These are phyloP conservation scores for Cossypha caffra DNA, from an alignment of 2,797 vertebrate genomes.

Conservation along the genomic window DNA sequence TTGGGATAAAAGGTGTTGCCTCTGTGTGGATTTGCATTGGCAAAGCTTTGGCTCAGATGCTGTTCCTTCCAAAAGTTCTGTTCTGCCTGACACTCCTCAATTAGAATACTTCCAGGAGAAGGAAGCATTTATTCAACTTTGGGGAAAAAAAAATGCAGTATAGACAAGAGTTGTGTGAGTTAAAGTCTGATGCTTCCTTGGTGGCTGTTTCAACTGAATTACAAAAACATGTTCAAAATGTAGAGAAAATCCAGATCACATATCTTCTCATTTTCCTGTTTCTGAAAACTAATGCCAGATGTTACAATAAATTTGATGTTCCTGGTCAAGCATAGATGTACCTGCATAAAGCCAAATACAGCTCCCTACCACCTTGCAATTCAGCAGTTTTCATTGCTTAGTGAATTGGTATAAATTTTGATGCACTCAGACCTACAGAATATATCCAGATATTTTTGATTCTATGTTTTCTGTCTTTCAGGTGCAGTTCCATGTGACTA, in stretches of 20 bases:
- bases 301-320: background rate
- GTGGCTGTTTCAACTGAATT: background rate
- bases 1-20: background rate
- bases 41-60: background rate
- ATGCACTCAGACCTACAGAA: background rate
- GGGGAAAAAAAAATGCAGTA: background rate
- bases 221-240: background rate
- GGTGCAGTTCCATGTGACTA: slow-evolving; percentile 97
- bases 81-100: background rate
- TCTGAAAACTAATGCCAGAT: background rate
- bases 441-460: background rate
- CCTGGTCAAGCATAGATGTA: background rate
- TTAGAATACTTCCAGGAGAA: background rate
- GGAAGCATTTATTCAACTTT: background rate
- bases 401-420: too few relatives aligned
- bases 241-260: background rate
- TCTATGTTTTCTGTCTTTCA: slow-evolving; percentile 69
- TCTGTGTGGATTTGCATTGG: background rate
- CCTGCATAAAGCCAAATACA: background rate
- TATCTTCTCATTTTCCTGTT: background rate
- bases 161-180: background rate
- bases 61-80: background rate
- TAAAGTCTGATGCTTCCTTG: background rate
- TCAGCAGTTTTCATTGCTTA: background rate
- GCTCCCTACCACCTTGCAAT: background rate